Base-by-base conservation (phyloP, 1,140 invertebrate genomes). In the Parapsyche elsis region DNA sequence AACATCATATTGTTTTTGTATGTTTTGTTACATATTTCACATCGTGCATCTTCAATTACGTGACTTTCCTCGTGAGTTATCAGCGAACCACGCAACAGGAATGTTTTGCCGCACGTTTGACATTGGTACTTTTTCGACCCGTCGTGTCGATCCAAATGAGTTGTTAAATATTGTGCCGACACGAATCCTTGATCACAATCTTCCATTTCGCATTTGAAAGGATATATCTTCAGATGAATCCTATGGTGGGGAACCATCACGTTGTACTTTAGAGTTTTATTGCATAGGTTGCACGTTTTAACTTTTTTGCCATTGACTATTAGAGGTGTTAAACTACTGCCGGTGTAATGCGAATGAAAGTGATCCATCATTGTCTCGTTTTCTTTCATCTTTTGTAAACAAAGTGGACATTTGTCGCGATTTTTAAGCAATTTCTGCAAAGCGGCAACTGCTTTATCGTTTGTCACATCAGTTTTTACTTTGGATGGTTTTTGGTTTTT, bases 351-450 rank as follows among this genome's bases (percentile, higher is more conserved):
- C 0, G 81, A 75, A 45, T 83, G 64, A 21, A 80, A 83, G 71
- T 83, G 81, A 5, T 87, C 85, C 81, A 84, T 81, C 71, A 88
- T 84, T 38, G 84, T 81, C 81, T 85, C 82, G 77, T 86, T 86
- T 80, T 86, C 80, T 45, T 84, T 76, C 16, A 87, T 67, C 82
- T 86, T 87, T 84, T 88, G 85, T 85, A 84, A 74, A 84, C 85
- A 82, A 79, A 84, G 76, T 16, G 79, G 79, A 79, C 81, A 83
- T 61, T 80, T 83, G 14, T 83, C 81, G 0, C 79, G 21, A 64
- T 82, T 82, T 57, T 80, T 78, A 45, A 67, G 79, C 19, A 78
- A 67, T 57, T 80, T 82, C 24, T 82, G 81, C n/a, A 82, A 73
- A 44, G 79, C 75, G 0, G 81, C 79, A 2, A 74, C 59, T 19